These are phyloP conservation scores for Chaetogeoica ovagalla DNA, from an alignment of 2,888 invertebrate species.

Conservation along the genomic window DNA sequence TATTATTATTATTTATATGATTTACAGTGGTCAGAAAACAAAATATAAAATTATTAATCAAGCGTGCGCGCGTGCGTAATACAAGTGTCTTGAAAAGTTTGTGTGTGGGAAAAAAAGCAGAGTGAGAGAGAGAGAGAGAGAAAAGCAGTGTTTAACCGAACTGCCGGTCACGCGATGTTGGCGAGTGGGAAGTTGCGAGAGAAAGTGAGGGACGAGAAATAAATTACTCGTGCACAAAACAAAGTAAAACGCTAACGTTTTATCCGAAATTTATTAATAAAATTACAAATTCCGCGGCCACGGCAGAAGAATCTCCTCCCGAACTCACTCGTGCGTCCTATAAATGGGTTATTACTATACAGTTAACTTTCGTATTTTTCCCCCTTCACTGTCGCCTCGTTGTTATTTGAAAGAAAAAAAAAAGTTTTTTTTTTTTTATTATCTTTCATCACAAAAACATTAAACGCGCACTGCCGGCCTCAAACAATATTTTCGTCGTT, in stretches of 20 bases:
- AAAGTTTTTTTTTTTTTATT: not conserved
- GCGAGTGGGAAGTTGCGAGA: not conserved
- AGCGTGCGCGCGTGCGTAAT: no score
- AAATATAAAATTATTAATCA: no score
- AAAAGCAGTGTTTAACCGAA: no score
- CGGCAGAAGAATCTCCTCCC: not conserved
- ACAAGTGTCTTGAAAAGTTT: no score
- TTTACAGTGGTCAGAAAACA: no score
- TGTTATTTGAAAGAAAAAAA: constrained; percentile 20
- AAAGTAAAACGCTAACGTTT: constrained; percentile 39
- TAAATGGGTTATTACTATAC: constrained; percentile 32
- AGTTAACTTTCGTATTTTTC: not conserved
- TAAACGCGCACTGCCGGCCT: not conserved
- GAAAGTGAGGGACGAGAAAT: not conserved
- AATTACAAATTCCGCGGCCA: constrained; percentile 17
- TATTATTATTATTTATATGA: no score
- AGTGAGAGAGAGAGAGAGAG: no score
- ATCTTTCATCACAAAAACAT: constrained; percentile 1
- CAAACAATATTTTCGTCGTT: constrained; percentile 31
- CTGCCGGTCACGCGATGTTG: not conserved
- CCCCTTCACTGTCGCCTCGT: not conserved
- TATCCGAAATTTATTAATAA: constrained; percentile 46
- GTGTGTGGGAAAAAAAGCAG: no score
- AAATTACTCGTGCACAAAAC: constrained; percentile 30
- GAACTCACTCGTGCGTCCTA: not conserved